phyloP scores from a whole-genome alignment of 2,113 vertebrate genomes.

The Machaerirhynchus nigripectus region DNA sequence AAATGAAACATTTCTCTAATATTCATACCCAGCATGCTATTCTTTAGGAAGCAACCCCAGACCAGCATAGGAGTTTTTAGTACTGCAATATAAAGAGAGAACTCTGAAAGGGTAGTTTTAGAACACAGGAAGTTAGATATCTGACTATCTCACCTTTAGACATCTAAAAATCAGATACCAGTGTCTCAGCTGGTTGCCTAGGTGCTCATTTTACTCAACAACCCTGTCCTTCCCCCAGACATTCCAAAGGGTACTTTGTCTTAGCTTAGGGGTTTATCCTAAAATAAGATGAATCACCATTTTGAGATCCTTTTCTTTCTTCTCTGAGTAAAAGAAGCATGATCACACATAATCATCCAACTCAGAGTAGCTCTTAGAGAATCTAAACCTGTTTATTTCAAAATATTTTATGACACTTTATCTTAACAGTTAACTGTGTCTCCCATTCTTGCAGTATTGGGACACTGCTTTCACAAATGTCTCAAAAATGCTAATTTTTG shows the following conservation, averaged over 20 bases:
- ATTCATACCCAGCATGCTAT: neutral
- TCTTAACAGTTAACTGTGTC: neutral
- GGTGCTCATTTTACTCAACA: neutral
- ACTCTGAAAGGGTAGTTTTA: neutral
- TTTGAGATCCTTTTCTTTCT: neutral
- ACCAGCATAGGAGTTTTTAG: neutral
- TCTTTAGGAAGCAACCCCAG: neutral
- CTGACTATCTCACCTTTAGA: neutral
- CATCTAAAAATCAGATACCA: neutral
- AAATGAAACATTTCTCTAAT: neutral
- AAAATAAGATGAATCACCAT: neutral
- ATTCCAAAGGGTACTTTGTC: neutral
- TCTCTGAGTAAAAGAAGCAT: neutral
- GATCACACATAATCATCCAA: neutral
- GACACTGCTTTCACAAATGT: neutral
- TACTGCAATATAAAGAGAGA: neutral
- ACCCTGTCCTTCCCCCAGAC: neutral
- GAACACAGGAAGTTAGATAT: neutral
- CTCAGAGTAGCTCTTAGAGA: neutral
- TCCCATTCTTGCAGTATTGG: neutral
- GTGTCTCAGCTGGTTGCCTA: neutral
- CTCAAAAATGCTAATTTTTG: neutral
- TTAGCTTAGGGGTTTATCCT: neutral
- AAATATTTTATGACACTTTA: neutral
- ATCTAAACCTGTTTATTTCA: neutral